A percentile compares a stretch with the other conserved stretches of the same genome.
Evolutionary conservation across 2,113 vertebrate species (phyloP).

Genomic region (Myocastor coypus): DNA sequence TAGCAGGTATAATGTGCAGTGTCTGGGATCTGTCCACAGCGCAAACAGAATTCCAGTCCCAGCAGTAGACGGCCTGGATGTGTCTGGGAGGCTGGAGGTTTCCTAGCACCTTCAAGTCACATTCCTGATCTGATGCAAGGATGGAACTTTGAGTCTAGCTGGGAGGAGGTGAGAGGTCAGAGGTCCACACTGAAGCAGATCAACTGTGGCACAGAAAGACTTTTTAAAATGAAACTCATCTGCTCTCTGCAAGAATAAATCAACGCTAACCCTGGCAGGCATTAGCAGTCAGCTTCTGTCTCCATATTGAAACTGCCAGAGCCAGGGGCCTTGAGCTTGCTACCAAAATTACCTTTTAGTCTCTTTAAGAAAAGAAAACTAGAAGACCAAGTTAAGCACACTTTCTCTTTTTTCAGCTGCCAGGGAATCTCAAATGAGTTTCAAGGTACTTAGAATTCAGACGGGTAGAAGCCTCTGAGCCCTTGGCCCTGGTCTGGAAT

Average conservation of each 20-base stretch:
- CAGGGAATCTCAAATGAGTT: slow-evolving; percentile 47
- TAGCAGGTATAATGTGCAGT: too few species aligned
- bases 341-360: slow-evolving; percentile 21
- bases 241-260: not conserved
- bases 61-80: accelerated
- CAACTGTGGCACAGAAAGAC: not conserved
- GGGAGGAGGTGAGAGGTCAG: not conserved
- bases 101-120: not conserved
- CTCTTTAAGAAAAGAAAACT: slow-evolving; percentile 54
- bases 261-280: not conserved
- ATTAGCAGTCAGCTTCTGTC: not conserved
- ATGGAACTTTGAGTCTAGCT: not conserved
- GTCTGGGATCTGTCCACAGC: not conserved
- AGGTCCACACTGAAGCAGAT: not conserved
- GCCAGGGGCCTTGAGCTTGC: not conserved
- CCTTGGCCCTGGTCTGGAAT: slow-evolving; percentile 26
- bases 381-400: slow-evolving; percentile 56
- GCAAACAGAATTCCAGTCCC: not conserved
- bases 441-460: slow-evolving; percentile 55
- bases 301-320: not conserved
- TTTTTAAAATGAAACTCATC: not conserved
- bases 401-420: slow-evolving; percentile 54
- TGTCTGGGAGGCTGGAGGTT: not conserved
- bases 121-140: not conserved
- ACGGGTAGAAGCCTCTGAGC: not conserved